A percentile compares a stretch with the other conserved stretches of the same genome.
Evolutionary conservation across 2,797 vertebrate species (phyloP).

Genomic region (Peromyscus melanophrys): DNA sequence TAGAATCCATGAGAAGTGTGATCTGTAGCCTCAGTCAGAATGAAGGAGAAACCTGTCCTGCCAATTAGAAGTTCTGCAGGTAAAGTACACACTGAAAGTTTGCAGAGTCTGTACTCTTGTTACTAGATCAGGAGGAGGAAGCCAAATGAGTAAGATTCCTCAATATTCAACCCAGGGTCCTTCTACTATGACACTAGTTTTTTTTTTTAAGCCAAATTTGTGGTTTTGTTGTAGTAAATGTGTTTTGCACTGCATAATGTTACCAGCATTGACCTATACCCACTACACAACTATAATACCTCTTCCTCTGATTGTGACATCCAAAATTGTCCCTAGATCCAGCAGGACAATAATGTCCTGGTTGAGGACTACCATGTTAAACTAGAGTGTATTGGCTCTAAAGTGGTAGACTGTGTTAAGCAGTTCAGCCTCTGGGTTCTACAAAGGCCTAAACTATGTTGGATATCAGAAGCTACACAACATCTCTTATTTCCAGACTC

Average conservation of each 20-base stretch:
- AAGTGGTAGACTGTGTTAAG: neutral
- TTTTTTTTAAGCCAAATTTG: neutral
- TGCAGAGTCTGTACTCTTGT: neutral
- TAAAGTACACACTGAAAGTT: neutral
- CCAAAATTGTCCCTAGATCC: neutral
- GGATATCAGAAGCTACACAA: neutral
- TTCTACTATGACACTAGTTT: neutral
- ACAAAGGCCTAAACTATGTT: neutral
- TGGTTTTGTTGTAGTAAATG: neutral
- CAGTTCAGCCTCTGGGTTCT: neutral
- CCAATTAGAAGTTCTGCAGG: neutral
- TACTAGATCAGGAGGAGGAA: neutral
- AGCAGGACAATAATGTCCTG: neutral
- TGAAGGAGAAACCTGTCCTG: neutral
- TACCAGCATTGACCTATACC: constrained; percentile 2
- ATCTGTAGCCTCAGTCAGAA: neutral
- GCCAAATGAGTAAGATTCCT: neutral
- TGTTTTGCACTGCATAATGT: neutral
- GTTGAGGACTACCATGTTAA: neutral
- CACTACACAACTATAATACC: neutral
- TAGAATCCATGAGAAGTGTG: neutral
- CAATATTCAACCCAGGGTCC: neutral
- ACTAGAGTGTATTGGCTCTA: neutral
- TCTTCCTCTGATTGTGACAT: neutral
- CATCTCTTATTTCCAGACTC: neutral